Evolutionary conservation across 1,140 invertebrate genomes (phyloP), one percentile per base, ranked within the genome.

Genomic region (Bombus huntii): DNA sequence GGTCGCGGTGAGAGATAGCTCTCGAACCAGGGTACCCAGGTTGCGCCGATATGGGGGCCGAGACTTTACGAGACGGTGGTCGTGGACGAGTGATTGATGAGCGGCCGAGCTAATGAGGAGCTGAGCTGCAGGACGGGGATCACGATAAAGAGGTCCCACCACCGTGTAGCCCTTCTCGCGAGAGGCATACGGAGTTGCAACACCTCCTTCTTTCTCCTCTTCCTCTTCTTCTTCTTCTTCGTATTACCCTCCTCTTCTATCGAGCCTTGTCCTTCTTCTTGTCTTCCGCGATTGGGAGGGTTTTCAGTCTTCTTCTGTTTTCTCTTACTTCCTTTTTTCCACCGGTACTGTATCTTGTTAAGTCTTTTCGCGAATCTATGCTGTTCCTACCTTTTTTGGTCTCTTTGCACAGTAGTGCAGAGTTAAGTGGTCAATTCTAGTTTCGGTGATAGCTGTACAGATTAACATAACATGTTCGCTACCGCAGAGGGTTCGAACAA

Each of bases 21-120:
- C 82, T 86, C 76, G 87, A 90, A 91, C 44, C 59, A 39, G 86
- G 81, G 89, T 88, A 90, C 66, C 87, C 83, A 85, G 86, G 88
- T 86, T 90, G 89, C 81, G 87, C 89, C 89, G 90, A 90, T 91
- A 91, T 90, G 84, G 87, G 68, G 81, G 79, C 89, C 89, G 83
- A 85, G 89, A 91, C 90, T 91, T 88, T 88, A 89, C 91, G 91
- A 93, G 91, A 93, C 89, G 93, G 92, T 93, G 93, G 92, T 93
- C 87, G 92, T 92, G 90, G 93, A 94, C 93, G 93, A 94, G 94
- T 95, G 94, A 95, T 95, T 95, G 94, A 95, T 95, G 94, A 95
- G 92, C 91, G 87, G 92, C 85, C 93, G 89, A 91, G 93, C 94
- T 95, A 95, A 95, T 95, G 94, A 95, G 94, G 94, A 95, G 93